Percentiles rank a stretch among this genome's conserved stretches.
phyloP scores from a whole-genome alignment of 2,113 vertebrate species.

The Crypturellus undulatus region DNA sequence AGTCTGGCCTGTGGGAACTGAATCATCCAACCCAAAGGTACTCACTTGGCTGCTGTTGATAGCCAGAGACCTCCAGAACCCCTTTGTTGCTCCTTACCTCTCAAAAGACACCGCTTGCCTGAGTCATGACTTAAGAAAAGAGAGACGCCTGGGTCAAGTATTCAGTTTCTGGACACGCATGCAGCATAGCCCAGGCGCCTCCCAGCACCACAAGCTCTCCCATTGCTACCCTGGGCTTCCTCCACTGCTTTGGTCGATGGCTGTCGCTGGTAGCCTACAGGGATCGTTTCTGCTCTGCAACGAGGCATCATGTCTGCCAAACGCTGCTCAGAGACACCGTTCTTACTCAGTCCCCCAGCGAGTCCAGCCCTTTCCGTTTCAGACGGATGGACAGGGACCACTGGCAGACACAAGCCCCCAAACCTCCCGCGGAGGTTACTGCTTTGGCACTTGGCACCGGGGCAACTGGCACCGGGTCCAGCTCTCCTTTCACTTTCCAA shows the following conservation, averaged over 20 bases:
- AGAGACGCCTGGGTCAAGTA: not conserved
- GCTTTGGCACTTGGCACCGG: accelerated
- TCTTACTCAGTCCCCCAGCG: not conserved
- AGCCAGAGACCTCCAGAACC: not conserved
- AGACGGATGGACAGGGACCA: not conserved
- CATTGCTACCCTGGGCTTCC: not conserved
- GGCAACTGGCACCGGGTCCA: not conserved
- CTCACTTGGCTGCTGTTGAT: not conserved
- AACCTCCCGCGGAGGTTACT: not conserved
- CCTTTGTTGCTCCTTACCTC: not conserved
- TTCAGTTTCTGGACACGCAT: not conserved
- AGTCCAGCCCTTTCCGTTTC: not conserved
- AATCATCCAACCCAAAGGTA: not conserved
- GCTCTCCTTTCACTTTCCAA: not conserved
- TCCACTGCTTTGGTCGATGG: accelerated
- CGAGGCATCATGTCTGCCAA: not conserved
- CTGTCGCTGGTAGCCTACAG: accelerated
- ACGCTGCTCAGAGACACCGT: not conserved
- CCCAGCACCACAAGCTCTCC: not conserved
- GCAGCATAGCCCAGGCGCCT: not conserved
- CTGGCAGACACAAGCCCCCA: not conserved
- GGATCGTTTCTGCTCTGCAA: not conserved
- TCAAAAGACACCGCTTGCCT: not conserved
- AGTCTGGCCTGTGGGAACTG: not conserved
- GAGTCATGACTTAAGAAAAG: no score